Evolutionary conservation across 2,797 vertebrate species (phyloP), one percentile per base, ranked within the genome.

Genomic region (Microctenopoma steveboyesi): DNA sequence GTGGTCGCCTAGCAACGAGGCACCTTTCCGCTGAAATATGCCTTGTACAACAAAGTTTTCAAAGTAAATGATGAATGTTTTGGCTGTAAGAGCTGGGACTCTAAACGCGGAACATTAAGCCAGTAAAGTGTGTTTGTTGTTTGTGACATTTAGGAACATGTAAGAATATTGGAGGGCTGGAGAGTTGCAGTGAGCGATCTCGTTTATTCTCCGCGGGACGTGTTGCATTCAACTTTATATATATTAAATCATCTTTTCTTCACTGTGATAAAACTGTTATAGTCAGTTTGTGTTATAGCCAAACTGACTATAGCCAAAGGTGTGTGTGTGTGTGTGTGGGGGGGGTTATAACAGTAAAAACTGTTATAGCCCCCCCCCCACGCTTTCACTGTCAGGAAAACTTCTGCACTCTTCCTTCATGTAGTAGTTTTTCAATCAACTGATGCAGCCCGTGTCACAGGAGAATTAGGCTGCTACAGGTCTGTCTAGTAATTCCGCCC

Each of bases 401-500:
- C 59, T 63, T 47, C 45, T 33, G 58, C 63, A n/a, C 43, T 55
- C 54, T 78, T 47, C 57, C 52, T 54, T 27, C 27, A 13, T 42
- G 62, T 58, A 15, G 40, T 48, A 52, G 46, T 64, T 68, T 72
- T 45, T 60, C 35, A 72, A 64, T 67, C 66, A 52, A 69, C 50
- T 49, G 65, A 56, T 59, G 76, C 37, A 68, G 79, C 56, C 90
- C 77, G 91, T 93, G 92, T 93, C 94, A 90, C 92, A 67, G 72
- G 92, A 91, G 93, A 91, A 92, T 94, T 74, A 68, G 71, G 75
- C 84, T 93, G 80, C 81, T 93, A 92, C 86, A 72, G 86, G 88
- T 89, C 88, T 94, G 95, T 92, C 90, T 76, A 85, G 88, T 94
- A 91, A 88, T 96, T 95, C 93, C 87, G 91, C 92, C 40, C 93